These are phyloP conservation scores for Megaceryle alcyon DNA, from an alignment of 2,797 vertebrate genomes.

Conservation along the genomic window DNA sequence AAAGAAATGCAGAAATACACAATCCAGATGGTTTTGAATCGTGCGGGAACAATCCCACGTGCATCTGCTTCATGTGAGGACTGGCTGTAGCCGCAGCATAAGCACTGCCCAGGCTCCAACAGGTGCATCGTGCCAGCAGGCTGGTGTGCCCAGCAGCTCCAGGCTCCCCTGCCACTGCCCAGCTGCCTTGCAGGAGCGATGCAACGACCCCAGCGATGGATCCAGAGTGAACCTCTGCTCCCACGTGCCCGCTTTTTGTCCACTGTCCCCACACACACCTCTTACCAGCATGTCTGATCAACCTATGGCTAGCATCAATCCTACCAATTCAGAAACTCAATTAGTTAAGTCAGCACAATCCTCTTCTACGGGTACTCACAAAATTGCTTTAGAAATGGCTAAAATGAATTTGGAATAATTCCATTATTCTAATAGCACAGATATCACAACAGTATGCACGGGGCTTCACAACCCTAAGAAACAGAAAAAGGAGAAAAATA, in stretches of 20 bases:
- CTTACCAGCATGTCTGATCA: not conserved
- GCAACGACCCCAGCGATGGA: accelerated
- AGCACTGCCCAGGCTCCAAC: not conserved
- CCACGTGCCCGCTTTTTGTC: accelerated
- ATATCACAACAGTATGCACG: not conserved
- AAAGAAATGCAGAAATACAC: not conserved
- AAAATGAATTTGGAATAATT: not conserved
- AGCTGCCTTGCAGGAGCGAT: accelerated
- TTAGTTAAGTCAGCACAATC: not conserved
- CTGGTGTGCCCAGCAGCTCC: accelerated
- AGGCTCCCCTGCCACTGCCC: accelerated
- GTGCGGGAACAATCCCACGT: not conserved
- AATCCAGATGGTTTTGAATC: not conserved
- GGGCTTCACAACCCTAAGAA: not conserved
- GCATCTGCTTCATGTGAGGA: not conserved
- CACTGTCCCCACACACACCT: not conserved
- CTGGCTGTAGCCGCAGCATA: not conserved
- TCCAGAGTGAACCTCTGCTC: not conserved
- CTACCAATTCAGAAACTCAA: not conserved
- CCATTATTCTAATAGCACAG: not conserved
- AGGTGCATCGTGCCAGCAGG: accelerated
- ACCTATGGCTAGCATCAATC: not conserved
- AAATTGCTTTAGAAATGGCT: not conserved
- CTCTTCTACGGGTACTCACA: not conserved
- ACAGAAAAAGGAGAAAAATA: not conserved